Evolutionary conservation across 2,888 invertebrate genomes (phyloP).

Genomic region (Alitta virens): DNA sequence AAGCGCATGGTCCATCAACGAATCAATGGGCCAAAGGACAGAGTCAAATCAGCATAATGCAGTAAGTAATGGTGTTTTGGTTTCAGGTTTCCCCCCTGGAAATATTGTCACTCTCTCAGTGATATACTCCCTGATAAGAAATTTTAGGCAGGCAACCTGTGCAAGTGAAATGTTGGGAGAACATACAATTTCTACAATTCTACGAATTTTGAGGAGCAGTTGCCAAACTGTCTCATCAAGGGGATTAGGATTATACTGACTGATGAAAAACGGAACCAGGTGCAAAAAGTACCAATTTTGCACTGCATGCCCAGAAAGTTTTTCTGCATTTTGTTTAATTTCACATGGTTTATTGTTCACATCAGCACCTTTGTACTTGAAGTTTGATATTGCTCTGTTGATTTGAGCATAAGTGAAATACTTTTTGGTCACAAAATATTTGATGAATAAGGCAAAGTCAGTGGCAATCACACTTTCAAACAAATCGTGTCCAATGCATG

Average conservation of each 20-base stretch:
- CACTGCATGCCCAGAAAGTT: neutral
- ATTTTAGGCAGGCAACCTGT: neutral
- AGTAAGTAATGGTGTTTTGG: slow-evolving; percentile 25
- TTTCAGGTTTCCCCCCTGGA: slow-evolving; percentile 8
- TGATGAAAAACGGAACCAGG: neutral
- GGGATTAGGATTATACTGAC: neutral
- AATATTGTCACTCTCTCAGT: slow-evolving; percentile 12
- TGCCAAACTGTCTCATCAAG: neutral
- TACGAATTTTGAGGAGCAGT: neutral
- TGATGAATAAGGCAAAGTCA: neutral
- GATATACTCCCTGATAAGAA: slow-evolving; percentile 9
- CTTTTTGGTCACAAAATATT: neutral
- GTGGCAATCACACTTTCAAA: neutral
- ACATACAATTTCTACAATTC: neutral
- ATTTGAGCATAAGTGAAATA: neutral
- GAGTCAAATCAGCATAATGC: slow-evolving; percentile 25
- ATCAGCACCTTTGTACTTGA: neutral
- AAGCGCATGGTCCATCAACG: slow-evolving; percentile 28
- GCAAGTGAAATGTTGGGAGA: neutral
- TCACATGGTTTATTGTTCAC: neutral
- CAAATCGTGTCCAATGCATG: neutral
- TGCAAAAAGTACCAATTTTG: neutral
- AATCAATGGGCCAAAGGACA: slow-evolving; percentile 25
- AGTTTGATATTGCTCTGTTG: neutral
- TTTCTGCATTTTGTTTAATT: neutral